Evolutionary conservation across 2,888 invertebrate species (phyloP), one percentile per base, ranked within the genome.

Genomic region (Catocala nupta): DNA sequence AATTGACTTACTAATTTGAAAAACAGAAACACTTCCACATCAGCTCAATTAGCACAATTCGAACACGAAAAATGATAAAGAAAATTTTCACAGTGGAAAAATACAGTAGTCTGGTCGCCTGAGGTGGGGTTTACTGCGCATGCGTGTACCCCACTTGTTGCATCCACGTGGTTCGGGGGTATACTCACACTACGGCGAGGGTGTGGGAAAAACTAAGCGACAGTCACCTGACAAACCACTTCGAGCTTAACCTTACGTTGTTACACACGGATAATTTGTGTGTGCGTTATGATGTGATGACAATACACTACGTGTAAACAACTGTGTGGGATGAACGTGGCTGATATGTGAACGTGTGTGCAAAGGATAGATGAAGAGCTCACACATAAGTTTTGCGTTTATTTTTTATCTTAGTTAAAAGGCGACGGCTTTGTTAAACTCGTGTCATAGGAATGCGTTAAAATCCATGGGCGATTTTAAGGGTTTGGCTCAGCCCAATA

Each of bases 111-210:
- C 78, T 77, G 81, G 83, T 81, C 85, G 83, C 76, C 68, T 65
- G 66, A 73, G 65, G 56, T 68, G 60, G 11, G 48, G 12, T 36
- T 5, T 44, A 44, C 1, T 13, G 74, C 90, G 92, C 92, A 87
- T 89, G 93, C 92, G 91, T 80, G 66, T 43, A 61, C 43, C 16
- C 70, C 85, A 93, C 93, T 92, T 93, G 93, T 93, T 93, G 93
- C 89, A 81, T 84, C 87, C 89, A 89, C 90, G 89, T 90, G 90
- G 84, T 80, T 36, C 12, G 55, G 73, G 68, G 75, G 69, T 39
- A 16, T 54, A 56, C 62, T 48, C 63, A 36, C 39, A 13, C 39
- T 43, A 16, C 16, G 5, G 49, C 64, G 67, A 45, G 78, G 73
- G 79, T 78, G 81, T 84, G 86, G 80, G 84, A 84, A 83, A 73